Evolutionary conservation across 2,797 vertebrate genomes (phyloP).

Genomic region (Gouania willdenowi): DNA sequence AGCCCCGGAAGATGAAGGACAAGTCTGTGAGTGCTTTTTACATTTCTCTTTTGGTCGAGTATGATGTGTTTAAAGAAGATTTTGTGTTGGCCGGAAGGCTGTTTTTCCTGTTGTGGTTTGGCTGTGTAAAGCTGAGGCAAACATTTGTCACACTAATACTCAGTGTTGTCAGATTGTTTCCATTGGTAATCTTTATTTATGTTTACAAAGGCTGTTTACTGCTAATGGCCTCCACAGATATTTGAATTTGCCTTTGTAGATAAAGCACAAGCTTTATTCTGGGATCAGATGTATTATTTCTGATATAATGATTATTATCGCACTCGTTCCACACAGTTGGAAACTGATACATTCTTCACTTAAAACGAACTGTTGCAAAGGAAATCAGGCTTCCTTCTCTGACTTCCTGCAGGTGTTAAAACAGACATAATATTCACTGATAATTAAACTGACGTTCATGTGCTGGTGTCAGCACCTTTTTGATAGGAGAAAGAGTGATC

Average conservation of each 20-base stretch:
- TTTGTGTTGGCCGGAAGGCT: slow-evolving; percentile 39
- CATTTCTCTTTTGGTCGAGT: not conserved
- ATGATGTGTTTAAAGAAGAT: not conserved
- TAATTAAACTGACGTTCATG: slow-evolving; percentile 9
- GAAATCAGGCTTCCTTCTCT: slow-evolving; percentile 73
- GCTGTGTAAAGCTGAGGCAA: slow-evolving; percentile 33
- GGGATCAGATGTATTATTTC: too few species aligned
- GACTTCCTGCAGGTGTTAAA: slow-evolving; percentile 77
- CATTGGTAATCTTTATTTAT: not conserved
- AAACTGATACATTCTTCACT: slow-evolving; percentile 18
- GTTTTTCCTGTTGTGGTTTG: slow-evolving; percentile 57
- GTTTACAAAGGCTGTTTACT: not conserved
- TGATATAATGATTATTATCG: too few species aligned
- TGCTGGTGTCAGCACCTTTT: not conserved
- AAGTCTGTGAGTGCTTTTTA: slow-evolving; percentile 50
- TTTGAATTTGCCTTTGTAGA: too few species aligned
- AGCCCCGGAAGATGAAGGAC: slow-evolving; percentile 47
- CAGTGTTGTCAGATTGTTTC: slow-evolving; percentile 1
- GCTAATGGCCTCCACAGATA: too few species aligned
- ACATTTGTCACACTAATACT: slow-evolving; percentile 24
- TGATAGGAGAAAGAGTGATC: not conserved
- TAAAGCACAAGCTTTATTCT: too few species aligned
- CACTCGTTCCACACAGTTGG: not conserved
- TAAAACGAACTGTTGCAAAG: slow-evolving; percentile 59
- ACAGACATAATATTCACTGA: slow-evolving; percentile 15